A percentile compares a stretch with the other conserved stretches of the same genome.
phyloP scores from a whole-genome alignment of 1,140 invertebrate genomes.

The Colletes latitarsis region DNA sequence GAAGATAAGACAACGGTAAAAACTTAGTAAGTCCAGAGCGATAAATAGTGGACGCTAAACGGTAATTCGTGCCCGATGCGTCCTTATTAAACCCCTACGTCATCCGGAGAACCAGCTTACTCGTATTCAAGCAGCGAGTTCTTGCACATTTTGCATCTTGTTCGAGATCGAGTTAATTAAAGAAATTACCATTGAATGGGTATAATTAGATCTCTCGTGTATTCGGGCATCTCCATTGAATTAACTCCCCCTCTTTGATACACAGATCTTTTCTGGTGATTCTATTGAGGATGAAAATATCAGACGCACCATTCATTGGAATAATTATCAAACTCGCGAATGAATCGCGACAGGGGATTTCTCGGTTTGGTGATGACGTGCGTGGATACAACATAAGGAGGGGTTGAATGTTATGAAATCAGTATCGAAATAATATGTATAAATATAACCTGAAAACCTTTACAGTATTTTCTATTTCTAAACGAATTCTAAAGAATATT shows the following conservation, averaged over 20 bases:
- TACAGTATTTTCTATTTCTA: too few species aligned
- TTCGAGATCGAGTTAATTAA: background rate
- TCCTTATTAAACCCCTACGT: constrained; percentile 22
- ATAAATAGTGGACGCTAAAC: constrained; percentile 30
- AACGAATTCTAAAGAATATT: too few species aligned
- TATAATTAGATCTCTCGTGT: background rate
- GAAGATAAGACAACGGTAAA: background rate
- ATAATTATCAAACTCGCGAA: too few species aligned
- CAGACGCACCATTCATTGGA: background rate
- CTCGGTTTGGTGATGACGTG: too few species aligned
- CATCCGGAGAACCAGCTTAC: background rate
- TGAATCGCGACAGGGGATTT: too few species aligned
- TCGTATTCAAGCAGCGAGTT: background rate
- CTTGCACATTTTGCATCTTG: background rate
- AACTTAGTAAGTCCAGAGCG: constrained; percentile 3
- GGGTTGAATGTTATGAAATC: too few species aligned
- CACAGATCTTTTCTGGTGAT: too few species aligned
- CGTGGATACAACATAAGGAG: too few species aligned
- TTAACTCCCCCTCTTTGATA: background rate
- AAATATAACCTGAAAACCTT: too few species aligned
- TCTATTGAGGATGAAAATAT: background rate
- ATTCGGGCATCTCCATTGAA: background rate
- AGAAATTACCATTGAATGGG: background rate
- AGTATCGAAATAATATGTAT: too few species aligned
- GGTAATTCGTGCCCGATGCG: background rate